Percentiles rank a stretch among this genome's conserved stretches.
These are phyloP conservation scores for Falcaria lacertinaria DNA, from an alignment of 2,888 invertebrate species.

Conservation along the genomic window DNA sequence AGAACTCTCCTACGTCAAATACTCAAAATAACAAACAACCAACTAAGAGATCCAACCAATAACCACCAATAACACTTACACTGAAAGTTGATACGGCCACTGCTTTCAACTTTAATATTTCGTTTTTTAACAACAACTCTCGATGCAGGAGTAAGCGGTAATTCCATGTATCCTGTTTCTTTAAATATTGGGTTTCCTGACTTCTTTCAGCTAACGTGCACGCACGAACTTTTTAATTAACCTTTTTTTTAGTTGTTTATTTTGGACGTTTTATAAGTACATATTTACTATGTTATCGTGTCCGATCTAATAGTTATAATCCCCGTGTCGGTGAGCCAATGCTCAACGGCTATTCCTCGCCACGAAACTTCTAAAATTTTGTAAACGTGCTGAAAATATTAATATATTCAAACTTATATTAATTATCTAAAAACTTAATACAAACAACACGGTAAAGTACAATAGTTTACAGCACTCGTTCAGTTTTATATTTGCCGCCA, in stretches of 20 bases:
- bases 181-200: constrained; percentile 35
- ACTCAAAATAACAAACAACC: neutral
- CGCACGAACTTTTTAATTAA: too few species aligned
- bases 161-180: constrained; percentile 37
- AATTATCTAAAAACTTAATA: too few species aligned
- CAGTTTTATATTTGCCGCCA: constrained; percentile 45
- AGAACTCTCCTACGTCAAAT: too few species aligned
- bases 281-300: too few species aligned
- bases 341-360: too few species aligned
- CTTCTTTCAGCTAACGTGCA: constrained; percentile 17
- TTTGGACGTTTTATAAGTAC: too few species aligned
- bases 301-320: too few species aligned
- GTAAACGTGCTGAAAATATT: too few species aligned
- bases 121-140: constrained; percentile 15
- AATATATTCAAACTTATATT: too few species aligned
- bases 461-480: constrained; percentile 22
- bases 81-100: neutral
- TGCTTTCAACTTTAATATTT: neutral
- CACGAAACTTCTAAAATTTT: too few species aligned
- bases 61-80: neutral
- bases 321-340: too few species aligned
- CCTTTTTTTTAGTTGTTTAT: too few species aligned
- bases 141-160: constrained; percentile 24
- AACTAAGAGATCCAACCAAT: neutral
- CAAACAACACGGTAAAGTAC: constrained; percentile 13